Percentiles rank a stretch among this genome's conserved stretches.
phyloP scores from a whole-genome alignment of 2,797 vertebrate genomes.

The Dromococcyx pavoninus region DNA sequence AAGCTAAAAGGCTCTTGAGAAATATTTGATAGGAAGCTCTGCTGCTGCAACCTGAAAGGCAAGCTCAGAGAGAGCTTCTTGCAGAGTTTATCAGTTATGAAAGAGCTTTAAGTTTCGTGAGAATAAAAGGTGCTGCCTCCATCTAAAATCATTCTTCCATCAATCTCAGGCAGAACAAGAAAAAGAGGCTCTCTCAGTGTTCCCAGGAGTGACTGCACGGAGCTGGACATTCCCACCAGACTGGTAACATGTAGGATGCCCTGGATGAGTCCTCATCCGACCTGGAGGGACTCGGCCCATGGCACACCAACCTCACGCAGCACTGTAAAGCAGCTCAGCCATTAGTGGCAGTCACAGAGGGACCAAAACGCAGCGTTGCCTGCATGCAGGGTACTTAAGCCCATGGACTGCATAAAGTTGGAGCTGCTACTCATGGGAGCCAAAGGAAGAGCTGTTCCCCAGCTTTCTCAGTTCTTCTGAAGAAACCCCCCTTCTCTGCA shows the following conservation, averaged over 20 bases:
- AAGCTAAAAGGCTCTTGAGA: slow-evolving; percentile 31
- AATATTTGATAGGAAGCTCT: not conserved
- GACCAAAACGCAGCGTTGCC: not conserved
- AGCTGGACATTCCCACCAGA: not conserved
- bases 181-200: not conserved
- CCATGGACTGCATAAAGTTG: not conserved
- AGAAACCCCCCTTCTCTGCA: not conserved
- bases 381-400: not conserved
- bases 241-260: not conserved
- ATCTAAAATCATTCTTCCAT: not conserved
- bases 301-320: not conserved
- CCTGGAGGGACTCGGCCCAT: not conserved
- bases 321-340: not conserved
- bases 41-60: slow-evolving; percentile 28
- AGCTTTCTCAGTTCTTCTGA: not conserved
- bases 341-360: not conserved
- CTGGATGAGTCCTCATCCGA: not conserved
- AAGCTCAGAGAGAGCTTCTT: not conserved
- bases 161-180: not conserved
- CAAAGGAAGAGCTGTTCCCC: not conserved
- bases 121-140: not conserved
- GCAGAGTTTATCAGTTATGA: not conserved
- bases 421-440: not conserved
- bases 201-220: not conserved
- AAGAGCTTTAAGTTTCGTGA: not conserved